These are phyloP conservation scores for Peromyscus eremicus DNA, from an alignment of 2,797 vertebrate species.

Conservation along the genomic window DNA sequence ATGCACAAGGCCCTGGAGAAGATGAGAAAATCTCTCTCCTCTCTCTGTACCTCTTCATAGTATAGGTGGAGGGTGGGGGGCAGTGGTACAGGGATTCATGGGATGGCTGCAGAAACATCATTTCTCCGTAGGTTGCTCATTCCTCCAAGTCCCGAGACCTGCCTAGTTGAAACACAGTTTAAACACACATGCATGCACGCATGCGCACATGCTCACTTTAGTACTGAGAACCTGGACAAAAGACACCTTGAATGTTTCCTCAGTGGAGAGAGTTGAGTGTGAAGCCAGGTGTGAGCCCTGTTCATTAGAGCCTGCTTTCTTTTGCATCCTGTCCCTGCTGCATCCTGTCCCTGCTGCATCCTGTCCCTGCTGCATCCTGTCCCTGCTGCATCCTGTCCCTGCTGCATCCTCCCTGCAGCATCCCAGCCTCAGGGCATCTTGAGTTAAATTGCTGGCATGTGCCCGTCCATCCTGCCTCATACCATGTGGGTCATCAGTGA, in stretches of 20 bases:
- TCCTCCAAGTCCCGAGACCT: background rate
- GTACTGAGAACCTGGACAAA: background rate
- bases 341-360: rapidly evolving
- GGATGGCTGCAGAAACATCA: conserved; percentile 27
- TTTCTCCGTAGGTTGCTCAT: background rate
- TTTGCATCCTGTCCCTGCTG: background rate
- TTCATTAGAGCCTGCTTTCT: rapidly evolving
- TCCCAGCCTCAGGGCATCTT: rapidly evolving
- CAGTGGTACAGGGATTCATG: background rate
- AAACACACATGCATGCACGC: background rate
- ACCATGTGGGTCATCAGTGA: background rate
- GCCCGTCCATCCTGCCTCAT: rapidly evolving
- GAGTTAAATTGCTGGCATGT: rapidly evolving
- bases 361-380: rapidly evolving
- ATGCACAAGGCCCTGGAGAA: background rate
- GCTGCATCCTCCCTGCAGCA: background rate
- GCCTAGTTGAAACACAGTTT: background rate
- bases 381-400: background rate
- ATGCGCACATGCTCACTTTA: background rate
- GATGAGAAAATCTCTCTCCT: background rate
- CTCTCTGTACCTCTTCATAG: background rate
- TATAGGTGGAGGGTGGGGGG: background rate
- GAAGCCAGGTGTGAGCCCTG: too few species aligned
- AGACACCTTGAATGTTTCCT: background rate
- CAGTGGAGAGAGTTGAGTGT: background rate